Base-by-base conservation (phyloP, 2,113 vertebrate genomes). In the Felis chaus region DNA sequence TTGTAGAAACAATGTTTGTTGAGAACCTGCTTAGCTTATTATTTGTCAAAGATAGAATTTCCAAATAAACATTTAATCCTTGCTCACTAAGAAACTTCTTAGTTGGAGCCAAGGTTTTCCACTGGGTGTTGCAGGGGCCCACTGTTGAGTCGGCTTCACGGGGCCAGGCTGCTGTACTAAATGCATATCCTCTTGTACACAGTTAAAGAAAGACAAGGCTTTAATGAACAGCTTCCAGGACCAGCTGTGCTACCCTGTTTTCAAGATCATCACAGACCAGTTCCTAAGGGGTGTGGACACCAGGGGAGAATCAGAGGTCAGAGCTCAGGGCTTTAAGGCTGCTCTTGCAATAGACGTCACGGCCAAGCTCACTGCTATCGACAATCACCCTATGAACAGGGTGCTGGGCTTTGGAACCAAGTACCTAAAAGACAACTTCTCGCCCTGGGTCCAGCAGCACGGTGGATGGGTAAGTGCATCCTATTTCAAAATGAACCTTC, bases 381-480 rank as follows among this genome's bases (percentile, higher is more conserved):
- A 99, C 95, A 98, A 94, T 25, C 98, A 99, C 86, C 99, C 99
- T 3, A 98, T 98, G 98, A 99, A 97, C 97, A 89, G 92, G 31
- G 96, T 99, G 89, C 96, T 99, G 55, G 98, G 98, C 57, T 99
- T 99, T 5, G 99, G 99, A 10, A 97, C 97, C n/a, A 98, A 96
- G 94, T 99, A 99, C 90, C 98, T 99, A 23, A 98, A 98, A 89
- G 97, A 99, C 4, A 89, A 99, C 69, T 99, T 99, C 89, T 98
- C 98, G 0, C n/a, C 98, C 1, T 99, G 99, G 99, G 97, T 98
- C 29, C 96, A 98, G 91, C 88, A 98, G 88, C 99, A 99, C 0
- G 99, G 99, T 0, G 99, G 99, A 97, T 99, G 99, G 97, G 99
- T 99, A 98, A 86, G 99, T 13, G 0, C 1, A 36, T 48, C 14